A percentile compares a stretch with the other conserved stretches of the same genome.
Conservation (phyloP, 2,888 invertebrate genomes). For the Platycheirus rosarum region DNA sequence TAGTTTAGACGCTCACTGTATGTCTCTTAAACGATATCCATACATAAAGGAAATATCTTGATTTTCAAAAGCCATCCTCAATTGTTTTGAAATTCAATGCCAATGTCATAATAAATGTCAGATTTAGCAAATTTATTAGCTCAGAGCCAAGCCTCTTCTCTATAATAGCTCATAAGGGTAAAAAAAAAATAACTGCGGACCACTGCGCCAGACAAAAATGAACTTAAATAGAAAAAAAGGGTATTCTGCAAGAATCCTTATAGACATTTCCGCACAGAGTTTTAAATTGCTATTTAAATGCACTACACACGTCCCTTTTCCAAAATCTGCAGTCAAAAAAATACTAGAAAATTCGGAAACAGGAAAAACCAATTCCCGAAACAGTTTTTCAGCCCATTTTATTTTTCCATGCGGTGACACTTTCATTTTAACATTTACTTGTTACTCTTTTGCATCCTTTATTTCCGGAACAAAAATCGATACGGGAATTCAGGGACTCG, state of each 20-base stretch:
- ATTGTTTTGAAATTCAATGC: slow-evolving; percentile 75
- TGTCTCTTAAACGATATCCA: too few species aligned
- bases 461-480: slow-evolving; percentile 67
- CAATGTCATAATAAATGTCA: slow-evolving; percentile 77
- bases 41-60: too few species aligned
- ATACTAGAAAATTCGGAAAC: too few species aligned
- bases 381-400: slow-evolving; percentile 68
- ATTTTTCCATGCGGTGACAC: slow-evolving; percentile 14
- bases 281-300: neutral
- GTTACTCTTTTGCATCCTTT: slow-evolving; percentile 42
- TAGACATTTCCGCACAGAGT: too few species aligned
- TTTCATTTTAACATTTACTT: slow-evolving; percentile 52
- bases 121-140: slow-evolving; percentile 76
- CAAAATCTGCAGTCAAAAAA: too few species aligned
- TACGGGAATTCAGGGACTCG: slow-evolving; percentile 60
- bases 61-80: too few species aligned
- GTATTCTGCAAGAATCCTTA: too few species aligned
- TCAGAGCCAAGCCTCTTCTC: neutral
- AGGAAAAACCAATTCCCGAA: slow-evolving; percentile 21
- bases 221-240: slow-evolving; percentile 1
- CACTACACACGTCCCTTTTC: neutral
- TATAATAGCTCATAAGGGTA: too few species aligned
- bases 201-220: slow-evolving; percentile 52
- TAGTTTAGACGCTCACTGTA: too few species aligned
- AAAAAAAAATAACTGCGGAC: slow-evolving; percentile 27